Percentiles rank a stretch among this genome's conserved stretches.
phyloP scores from a whole-genome alignment of 2,888 invertebrate genomes.

The Thysanoteuthis rhombus region DNA sequence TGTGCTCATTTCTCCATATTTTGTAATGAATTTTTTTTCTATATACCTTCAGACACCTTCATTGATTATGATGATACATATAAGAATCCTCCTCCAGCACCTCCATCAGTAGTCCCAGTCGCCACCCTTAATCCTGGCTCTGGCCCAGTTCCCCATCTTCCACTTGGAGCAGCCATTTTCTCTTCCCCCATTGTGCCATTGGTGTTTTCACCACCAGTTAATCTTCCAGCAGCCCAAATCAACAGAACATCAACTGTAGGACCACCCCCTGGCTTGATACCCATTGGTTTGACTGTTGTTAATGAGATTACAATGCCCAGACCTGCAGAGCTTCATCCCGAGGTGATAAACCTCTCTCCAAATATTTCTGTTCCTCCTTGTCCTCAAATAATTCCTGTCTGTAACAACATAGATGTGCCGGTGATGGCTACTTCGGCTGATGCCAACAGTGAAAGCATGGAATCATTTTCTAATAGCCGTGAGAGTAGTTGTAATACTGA shows the following conservation, averaged over 20 bases:
- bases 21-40: background rate
- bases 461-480: background rate
- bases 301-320: background rate
- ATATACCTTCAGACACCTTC: background rate
- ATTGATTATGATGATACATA: slow-evolving; percentile 16
- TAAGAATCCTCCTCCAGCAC: slow-evolving; percentile 17
- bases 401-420: background rate
- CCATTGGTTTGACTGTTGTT: slow-evolving; percentile 14
- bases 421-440: background rate
- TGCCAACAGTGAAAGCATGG: background rate
- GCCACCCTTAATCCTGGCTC: slow-evolving; percentile 25
- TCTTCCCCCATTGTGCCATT: slow-evolving; percentile 18
- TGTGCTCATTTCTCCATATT: background rate
- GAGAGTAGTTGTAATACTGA: background rate
- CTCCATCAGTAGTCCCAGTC: slow-evolving; percentile 16
- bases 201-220: slow-evolving; percentile 16
- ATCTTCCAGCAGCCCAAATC: background rate
- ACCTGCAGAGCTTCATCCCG: background rate
- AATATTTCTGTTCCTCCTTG: background rate
- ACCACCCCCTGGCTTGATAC: slow-evolving; percentile 15
- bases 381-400: background rate
- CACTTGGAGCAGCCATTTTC: slow-evolving; percentile 25
- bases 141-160: slow-evolving; percentile 21
- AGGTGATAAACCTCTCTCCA: background rate
- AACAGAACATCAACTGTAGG: background rate